Evolutionary conservation across 2,797 vertebrate genomes (phyloP), one percentile per base, ranked within the genome.

Genomic region (Melanotaenia parkinsoni): DNA sequence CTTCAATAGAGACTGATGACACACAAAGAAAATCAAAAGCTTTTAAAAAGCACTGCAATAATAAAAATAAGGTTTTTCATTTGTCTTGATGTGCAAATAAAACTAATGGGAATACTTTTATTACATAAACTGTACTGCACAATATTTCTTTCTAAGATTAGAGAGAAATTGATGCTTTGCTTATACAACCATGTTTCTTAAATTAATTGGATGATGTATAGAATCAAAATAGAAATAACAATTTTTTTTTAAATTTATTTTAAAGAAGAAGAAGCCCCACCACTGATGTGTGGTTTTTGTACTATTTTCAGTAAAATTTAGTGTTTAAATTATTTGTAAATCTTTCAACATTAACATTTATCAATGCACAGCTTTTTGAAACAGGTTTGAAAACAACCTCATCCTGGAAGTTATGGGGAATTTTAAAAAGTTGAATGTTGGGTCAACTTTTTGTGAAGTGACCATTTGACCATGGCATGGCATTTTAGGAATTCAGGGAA

Each of bases 1-100:
- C 50, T 11, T 30, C 75, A 60, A 70, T 51, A 73, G 64, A 84
- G 50, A 80, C 70, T 2, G 35, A 50, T 2, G 40, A 43, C 32
- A 62, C 11, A 67, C 38, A 26, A 35, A 43, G 10, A 26, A 20
- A 61, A 58, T 40, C 64, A 58, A 60, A 72, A 4, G n/a, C 66
- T 56, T 56, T 32, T 20, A 45, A 18, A 45, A 45, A 62, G 47
- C 45, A 32, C 10, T 33, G 16, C 6, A 6, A 51, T 38, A 18
- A 8, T 2, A 26, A 26, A 26, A 26, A 26, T 26, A 28, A 32
- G 35, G 58, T 53, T 40, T 66, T 59, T 5, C 20, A 51, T 24
- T 51, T 24, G 9, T n/a, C 9, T 63, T 35, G 30, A 26, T 59
- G 22, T 58, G 9, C n/a, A 16, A 32, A 28, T 59, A 35, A 47